Evolutionary conservation across 2,797 vertebrate species (phyloP).

Genomic region (Geotrypetes seraphini): DNA sequence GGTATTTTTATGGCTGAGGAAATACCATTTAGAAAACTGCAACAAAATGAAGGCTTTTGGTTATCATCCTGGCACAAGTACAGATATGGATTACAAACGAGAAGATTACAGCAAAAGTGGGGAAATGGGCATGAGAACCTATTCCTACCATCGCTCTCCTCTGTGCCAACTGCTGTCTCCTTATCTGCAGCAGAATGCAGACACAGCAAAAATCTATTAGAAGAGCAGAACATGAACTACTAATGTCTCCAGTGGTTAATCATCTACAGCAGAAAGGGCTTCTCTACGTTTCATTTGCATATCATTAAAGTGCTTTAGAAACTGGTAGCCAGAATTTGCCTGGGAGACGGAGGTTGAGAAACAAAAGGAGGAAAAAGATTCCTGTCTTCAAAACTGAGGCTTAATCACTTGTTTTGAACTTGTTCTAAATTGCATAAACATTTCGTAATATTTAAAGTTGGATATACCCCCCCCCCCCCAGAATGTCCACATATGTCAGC

Average conservation of each 20-base stretch:
- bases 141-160: slow-evolving; percentile 39
- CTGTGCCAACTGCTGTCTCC: slow-evolving; percentile 59
- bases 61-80: slow-evolving; percentile 86
- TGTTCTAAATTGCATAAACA: slow-evolving; percentile 54
- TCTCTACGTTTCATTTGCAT: slow-evolving; percentile 99
- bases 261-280: slow-evolving; percentile 97
- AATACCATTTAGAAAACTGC: slow-evolving; percentile 91
- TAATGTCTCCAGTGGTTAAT: slow-evolving; percentile 97
- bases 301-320: slow-evolving; percentile 82
- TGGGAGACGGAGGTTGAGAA: slow-evolving; percentile 31
- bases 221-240: slow-evolving; percentile 57
- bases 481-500: slow-evolving; percentile 41
- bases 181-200: slow-evolving; percentile 59
- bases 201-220: slow-evolving; percentile 56
- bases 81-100: slow-evolving; percentile 97
- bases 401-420: slow-evolving; percentile 45
- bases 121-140: slow-evolving; percentile 45
- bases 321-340: slow-evolving; percentile 48
- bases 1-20: slow-evolving; percentile 65
- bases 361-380: slow-evolving; percentile 11
- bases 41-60: slow-evolving; percentile 61
- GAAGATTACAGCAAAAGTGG: slow-evolving; percentile 45
- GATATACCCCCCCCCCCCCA: too few relatives aligned
- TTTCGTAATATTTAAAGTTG: slow-evolving; percentile 55
- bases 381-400: slow-evolving; percentile 52